Base-by-base conservation (phyloP, 1,140 invertebrate species). In the Drosophila equinoxialis region DNA sequence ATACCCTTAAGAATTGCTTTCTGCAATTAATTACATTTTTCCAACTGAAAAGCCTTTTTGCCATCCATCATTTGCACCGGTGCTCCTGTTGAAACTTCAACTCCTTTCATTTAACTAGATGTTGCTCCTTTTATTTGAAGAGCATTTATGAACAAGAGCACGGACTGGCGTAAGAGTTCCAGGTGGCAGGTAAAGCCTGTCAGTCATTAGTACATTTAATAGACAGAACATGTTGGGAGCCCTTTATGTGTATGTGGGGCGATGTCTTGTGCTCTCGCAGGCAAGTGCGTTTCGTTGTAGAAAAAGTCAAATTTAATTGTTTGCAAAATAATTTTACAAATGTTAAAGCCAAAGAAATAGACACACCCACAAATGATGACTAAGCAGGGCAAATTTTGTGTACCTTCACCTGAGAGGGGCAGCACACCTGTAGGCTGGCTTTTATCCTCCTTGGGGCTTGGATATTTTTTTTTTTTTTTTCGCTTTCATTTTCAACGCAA, bases 151-250 rank as follows among this genome's bases (percentile, higher is more conserved):
- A 51, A 23, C 45, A 51, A 23, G 45, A 51, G 45, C 17, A 51
- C 17, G 8, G 20, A 23, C 2, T 11, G 45, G 8, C 20, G 17
- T 14, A 11, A 8, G 8, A 48, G 45, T 17, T 48, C 14, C 14
- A 48, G 45, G 17, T 20, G 45, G 7, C 20, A 23, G 8, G 20
- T 5, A 51, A 51, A 51, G 17, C 45, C 62, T 63, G 71, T 35
- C 48, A 71, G 68, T 78, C 73, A 78, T 78, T 78, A 78, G 76
- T 75, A 68, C 39, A 68, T 74, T 58, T 73, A 73, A 74, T 59
- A 74, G 66, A 66, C 63, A 45, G 62, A 42, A 69, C 70, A 69
- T 58, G 33, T 33, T 58, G 30, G 26, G 14, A 30, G 48, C 26
- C 60, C 54, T 68, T 68, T 75, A 71, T 60, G 33, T 33, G 23